Evolutionary conservation across 2,113 vertebrate genomes (phyloP), one percentile per base, ranked within the genome.

Genomic region (Cyrtonyx montezumae): DNA sequence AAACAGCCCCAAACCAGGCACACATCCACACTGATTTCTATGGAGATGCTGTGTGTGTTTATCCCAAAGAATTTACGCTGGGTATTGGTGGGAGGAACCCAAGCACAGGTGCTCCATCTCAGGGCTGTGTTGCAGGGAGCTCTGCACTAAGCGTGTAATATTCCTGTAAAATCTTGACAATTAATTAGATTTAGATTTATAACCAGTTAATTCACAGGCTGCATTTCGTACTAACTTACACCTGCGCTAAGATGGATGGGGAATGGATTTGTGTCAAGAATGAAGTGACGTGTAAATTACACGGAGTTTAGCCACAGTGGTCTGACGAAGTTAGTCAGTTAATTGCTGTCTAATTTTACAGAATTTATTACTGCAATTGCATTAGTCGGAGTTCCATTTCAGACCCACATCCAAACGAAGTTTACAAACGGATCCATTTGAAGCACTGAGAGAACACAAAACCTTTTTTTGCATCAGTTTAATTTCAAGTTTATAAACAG

Each of bases 401-500:
- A 34, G 76, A 30, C 85, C 78, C 76, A 16, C 49, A 34, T 45
- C 42, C 77, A 65, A 76, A 73, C 53, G 23, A 43, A 69, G 58
- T 83, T 94, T 88, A 88, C 69, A 96, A 88, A 75, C 2, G 0
- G 69, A 61, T 78, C 83, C 51, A 9, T 88, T 93, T 91, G 51
- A 88, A 81, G 77, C 91, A 36, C 88, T 53, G 73, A 61, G 93
- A 82, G 91, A 91, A 91, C 0, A 11, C 79, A 58, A 88, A 79
- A 19, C 77, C 30, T 94, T 95, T 95, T 91, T 95, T 93, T 94
- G 77, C 80, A 76, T 63, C 85, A 90, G 87, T 79, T 97, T 90
- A 79, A 91, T 96, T 96, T 95, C 81, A 73, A 97, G 94, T 96
- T 96, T 91, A 91, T 96, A 97, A 97, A 97, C 96, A 97, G 95